Evolutionary conservation across 2,888 invertebrate species (phyloP), one percentile per base, ranked within the genome.

Genomic region (Rugalucina vietnamica): DNA sequence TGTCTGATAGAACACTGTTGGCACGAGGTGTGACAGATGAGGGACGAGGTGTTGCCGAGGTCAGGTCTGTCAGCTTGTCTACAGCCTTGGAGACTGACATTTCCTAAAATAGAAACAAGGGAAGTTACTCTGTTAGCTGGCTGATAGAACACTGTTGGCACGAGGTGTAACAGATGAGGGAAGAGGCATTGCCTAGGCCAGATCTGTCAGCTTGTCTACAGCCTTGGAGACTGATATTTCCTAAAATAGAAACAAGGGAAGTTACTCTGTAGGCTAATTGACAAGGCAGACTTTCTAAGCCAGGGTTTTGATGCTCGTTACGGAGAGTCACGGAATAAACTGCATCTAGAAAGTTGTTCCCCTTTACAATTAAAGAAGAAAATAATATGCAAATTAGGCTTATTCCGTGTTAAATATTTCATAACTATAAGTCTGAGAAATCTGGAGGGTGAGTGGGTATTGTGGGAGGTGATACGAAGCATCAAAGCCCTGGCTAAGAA

Each of bases 161-260:
- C 89, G 82, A 24, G 90, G 90, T 14, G 91, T 90, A 27, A 89
- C 82, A 34, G 91, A 91, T 18, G 90, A 88, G 8, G 92, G 91
- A 2, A 92, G 87, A 0, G 93, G 92, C 10, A 93, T 91, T 5
- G 85, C 80, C 27, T 90, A 88, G 0, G 89, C 87, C 80, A 94
- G 81, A 32, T 90, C 82, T 34, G 88, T 86, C 36, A 94, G 84
- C 82, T 93, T 93, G 27, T 93, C 92, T 1, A 91, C 88, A 5
- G 93, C 93, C 76, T 93, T 92, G 65, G 93, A 82, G 21, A 86
- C 75, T 39, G 91, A 76, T 88, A 94, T 91, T 83, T 93, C 93
- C 94, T 94, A 88, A 65, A 65, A 65, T 18, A 54, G n/a, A 54
- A 54, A 54, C 18, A 43, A 43, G 18, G 8, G 18, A 43, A 43